A percentile compares a stretch with the other conserved stretches of the same genome.
Evolutionary conservation across 2,797 vertebrate species (phyloP).

Genomic region (Sebastes reedi): DNA sequence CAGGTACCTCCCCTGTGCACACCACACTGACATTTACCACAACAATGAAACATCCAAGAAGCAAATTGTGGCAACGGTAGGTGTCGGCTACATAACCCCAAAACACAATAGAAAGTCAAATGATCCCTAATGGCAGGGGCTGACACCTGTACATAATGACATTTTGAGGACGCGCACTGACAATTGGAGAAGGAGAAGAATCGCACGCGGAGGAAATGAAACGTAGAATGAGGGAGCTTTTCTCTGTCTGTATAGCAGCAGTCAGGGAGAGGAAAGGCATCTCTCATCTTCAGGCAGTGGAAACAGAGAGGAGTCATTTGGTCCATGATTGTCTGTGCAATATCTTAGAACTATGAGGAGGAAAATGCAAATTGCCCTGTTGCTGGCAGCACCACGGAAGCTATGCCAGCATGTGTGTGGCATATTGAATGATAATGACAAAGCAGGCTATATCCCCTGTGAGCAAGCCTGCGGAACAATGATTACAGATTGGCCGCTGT

Average conservation of each 20-base stretch:
- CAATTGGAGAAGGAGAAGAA: slow-evolving; percentile 23
- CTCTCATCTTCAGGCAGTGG: slow-evolving; percentile 10
- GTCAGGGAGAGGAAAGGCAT: slow-evolving; percentile 4
- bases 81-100: slow-evolving; percentile 25
- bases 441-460: slow-evolving; percentile 59
- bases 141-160: slow-evolving; percentile 43
- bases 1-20: slow-evolving; percentile 1
- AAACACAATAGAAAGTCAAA: slow-evolving; percentile 49
- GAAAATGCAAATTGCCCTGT: slow-evolving; percentile 64
- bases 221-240: not conserved
- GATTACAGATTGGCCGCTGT: slow-evolving; percentile 75
- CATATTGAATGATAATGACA: slow-evolving; percentile 71
- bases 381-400: slow-evolving; percentile 30
- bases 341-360: slow-evolving; percentile 16
- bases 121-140: slow-evolving; percentile 36
- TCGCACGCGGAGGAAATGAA: slow-evolving; percentile 17
- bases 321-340: slow-evolving; percentile 51
- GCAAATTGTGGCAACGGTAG: slow-evolving; percentile 17
- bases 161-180: not conserved
- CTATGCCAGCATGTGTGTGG: slow-evolving; percentile 61
- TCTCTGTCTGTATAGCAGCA: not conserved
- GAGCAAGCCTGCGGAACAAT: slow-evolving; percentile 73
- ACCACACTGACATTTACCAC: slow-evolving; percentile 40
- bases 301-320: slow-evolving; percentile 33
- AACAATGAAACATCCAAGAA: slow-evolving; percentile 44